Evolutionary conservation across 1,140 invertebrate species (phyloP).

Genomic region (Episyrphus balteatus): DNA sequence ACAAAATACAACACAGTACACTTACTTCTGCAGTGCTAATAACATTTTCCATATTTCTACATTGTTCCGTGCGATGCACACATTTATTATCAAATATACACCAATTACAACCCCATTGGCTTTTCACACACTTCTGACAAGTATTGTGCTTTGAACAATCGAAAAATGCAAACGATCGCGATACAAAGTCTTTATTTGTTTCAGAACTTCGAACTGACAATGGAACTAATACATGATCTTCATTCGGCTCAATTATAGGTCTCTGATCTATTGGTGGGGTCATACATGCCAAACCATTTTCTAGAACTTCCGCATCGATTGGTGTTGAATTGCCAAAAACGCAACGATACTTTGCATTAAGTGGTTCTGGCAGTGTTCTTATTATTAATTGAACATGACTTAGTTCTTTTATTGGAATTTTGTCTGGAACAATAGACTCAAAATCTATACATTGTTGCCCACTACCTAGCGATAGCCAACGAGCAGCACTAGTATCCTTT

Average conservation of each 20-base stretch:
- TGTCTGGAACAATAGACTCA: conserved; percentile 80
- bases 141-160: conserved; percentile 82
- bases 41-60: conserved; percentile 59
- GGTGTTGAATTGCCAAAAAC: conserved; percentile 79
- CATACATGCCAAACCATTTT: conserved; percentile 68
- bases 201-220: conserved; percentile 74
- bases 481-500: conserved; percentile 78
- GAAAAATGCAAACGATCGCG: conserved; percentile 85
- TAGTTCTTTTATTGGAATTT: conserved; percentile 76
- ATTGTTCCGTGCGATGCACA: conserved; percentile 72
- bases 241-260: conserved; percentile 63
- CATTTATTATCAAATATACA: conserved; percentile 93
- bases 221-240: conserved; percentile 83
- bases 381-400: conserved; percentile 78
- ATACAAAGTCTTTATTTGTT: conserved; percentile 93
- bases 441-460: conserved; percentile 94
- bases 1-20: conserved; percentile 17
- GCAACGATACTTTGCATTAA: conserved; percentile 86
- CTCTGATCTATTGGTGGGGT: conserved; percentile 68
- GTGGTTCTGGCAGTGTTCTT: conserved; percentile 77
- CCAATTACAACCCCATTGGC: conserved; percentile 90
- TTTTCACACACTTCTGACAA: conserved; percentile 75
- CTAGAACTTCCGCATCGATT: conserved; percentile 72
- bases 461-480: conserved; percentile 84
- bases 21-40: conserved; percentile 66